Base-by-base conservation (phyloP, 2,888 invertebrate genomes). In the Urechis unicinctus region DNA sequence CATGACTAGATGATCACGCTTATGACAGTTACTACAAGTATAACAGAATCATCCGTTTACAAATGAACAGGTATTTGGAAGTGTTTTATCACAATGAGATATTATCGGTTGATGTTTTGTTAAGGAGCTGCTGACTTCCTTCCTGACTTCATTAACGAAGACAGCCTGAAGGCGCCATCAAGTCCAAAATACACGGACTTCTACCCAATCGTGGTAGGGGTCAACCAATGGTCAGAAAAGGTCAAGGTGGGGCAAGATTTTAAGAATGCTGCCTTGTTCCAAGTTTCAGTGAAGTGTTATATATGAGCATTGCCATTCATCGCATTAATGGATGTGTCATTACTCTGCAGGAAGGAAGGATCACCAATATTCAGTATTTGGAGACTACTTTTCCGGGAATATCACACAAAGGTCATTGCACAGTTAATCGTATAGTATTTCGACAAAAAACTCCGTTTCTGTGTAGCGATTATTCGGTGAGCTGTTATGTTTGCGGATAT, bases 91-190 rank as follows among this genome's bases (percentile, higher is more conserved):
- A n/a, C n/a, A n/a, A n/a, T n/a, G n/a, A n/a, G n/a, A 6, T 30
- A 30, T 17, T 17, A 50, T 1, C 21, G 9, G 21, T 50, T 6
- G 22, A 9, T 45, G 22, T 45, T 45, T 6, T 6, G 9, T 30
- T 6, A 45, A 59, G 59, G 59, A 26, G 59, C 59, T 31, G 59
- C 59, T n/a, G 59, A 59, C 43, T 59, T 59, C 46, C 44, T 59
- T 24, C 59, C 59, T 25, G 56, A 59, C 24, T 36, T 13, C 36
- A 9, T 36, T 9, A 9, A 9, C 9, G 9, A 36, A 13, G 36
- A 36, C 17, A 9, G 52, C 21, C 30, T 43, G 36, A 28, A 50
- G 49, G n/a, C 25, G 45, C 50, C 29, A 24, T 41, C 44, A 6
- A 36, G 21, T 22, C 49, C 52, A 3, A 53, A 47, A 36, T 59